Conservation (phyloP, 2,888 invertebrate species). For the Chouioia cunea region DNA sequence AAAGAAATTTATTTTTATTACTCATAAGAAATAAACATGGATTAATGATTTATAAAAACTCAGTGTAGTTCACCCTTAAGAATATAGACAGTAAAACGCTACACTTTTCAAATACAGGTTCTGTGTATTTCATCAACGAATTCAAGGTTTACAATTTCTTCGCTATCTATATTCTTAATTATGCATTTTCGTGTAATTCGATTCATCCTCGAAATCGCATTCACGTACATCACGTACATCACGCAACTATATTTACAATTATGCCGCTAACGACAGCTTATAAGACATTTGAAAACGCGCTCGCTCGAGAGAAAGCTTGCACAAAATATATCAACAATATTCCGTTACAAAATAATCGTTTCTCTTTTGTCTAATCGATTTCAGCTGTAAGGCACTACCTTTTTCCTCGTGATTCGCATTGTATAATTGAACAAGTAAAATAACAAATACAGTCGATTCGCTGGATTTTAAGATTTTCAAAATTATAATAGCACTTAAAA, state of each 20-base stretch:
- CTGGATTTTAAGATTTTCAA: not conserved
- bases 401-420: conserved; percentile 50
- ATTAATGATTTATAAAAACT: not conserved
- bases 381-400: conserved; percentile 65
- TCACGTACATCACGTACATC: conserved; percentile 6
- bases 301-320: conserved; percentile 3
- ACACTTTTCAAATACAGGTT: conserved; percentile 35
- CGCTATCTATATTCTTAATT: conserved; percentile 44
- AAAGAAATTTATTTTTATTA: not conserved
- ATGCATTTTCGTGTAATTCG: conserved; percentile 25
- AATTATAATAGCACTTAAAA: too few relatives aligned
- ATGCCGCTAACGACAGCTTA: conserved; percentile 22
- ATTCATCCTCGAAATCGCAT: conserved; percentile 19
- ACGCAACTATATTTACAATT: conserved; percentile 42
- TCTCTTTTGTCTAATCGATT: conserved; percentile 50
- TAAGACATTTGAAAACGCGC: conserved; percentile 30
- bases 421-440: conserved; percentile 18
- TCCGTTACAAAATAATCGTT: conserved; percentile 65
- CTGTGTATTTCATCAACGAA: conserved; percentile 40
- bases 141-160: conserved; percentile 40
- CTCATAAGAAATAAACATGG: not conserved
- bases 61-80: conserved; percentile 43
- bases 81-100: conserved; percentile 33
- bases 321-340: conserved; percentile 17
- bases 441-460: conserved; percentile 3